phyloP scores from a whole-genome alignment of 2,113 vertebrate genomes.

The Columbina picui region DNA sequence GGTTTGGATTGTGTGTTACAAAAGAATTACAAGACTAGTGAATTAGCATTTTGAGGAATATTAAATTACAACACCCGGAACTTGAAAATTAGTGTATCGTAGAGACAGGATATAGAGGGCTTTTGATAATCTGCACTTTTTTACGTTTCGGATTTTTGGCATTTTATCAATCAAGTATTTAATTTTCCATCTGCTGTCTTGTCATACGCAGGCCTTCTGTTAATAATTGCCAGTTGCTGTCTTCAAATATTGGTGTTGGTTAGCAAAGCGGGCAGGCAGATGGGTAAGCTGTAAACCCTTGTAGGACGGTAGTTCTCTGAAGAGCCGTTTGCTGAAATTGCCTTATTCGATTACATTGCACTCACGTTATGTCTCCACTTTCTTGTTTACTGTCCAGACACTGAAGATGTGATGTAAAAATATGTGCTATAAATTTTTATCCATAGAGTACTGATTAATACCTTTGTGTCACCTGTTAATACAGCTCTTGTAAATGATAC shows the following conservation, averaged over 20 bases:
- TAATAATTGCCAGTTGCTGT: background rate
- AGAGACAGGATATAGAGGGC: background rate
- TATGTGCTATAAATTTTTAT: constrained; percentile 69
- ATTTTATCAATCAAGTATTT: background rate
- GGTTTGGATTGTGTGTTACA: background rate
- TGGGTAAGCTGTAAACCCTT: background rate
- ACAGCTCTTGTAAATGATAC: constrained; percentile 75
- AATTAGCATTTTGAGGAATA: background rate
- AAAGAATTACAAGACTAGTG: background rate
- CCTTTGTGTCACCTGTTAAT: constrained; percentile 68
- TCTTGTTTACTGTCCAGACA: constrained; percentile 71
- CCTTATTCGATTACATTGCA: constrained; percentile 70
- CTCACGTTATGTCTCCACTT: constrained; percentile 36
- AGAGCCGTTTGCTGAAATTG: constrained; percentile 71
- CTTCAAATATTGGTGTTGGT: background rate
- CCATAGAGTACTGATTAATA: constrained; percentile 65
- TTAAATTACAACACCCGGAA: background rate
- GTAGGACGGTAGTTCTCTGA: constrained; percentile 1
- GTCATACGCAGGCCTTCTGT: background rate
- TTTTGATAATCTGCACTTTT: background rate
- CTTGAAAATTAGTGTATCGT: background rate
- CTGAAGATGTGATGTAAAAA: constrained; percentile 74
- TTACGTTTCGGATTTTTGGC: background rate
- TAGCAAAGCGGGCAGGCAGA: background rate
- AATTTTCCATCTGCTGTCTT: background rate